Evolutionary conservation across 35 echinoderm and acorn worm species (phyloP).

Genomic region (Apostichopus californicus): DNA sequence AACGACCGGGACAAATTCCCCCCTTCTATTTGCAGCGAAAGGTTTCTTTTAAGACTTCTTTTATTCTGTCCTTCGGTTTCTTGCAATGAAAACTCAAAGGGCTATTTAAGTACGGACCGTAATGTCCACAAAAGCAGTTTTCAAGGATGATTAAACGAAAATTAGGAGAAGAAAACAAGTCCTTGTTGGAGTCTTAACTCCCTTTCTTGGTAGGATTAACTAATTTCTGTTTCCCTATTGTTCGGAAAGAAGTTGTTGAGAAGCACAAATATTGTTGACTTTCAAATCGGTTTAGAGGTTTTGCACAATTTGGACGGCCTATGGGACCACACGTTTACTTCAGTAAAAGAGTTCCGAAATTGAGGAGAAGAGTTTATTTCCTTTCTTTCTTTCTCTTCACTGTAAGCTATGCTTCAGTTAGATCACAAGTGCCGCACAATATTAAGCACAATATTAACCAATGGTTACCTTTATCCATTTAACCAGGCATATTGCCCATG

Average conservation of each 20-base stretch:
- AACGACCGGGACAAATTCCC: background rate
- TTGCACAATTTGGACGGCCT: no score
- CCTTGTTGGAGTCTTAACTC: constrained; percentile 47
- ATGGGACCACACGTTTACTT: no score
- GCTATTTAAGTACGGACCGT: constrained; percentile 22
- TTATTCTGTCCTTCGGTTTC: background rate
- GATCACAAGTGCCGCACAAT: no score
- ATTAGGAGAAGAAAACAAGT: constrained; percentile 50
- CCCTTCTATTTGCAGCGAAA: constrained; percentile 25
- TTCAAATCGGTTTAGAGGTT: constrained; percentile 11
- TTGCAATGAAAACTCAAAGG: constrained; percentile 32
- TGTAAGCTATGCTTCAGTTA: no score
- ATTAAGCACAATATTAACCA: no score
- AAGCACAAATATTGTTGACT: constrained; percentile 46
- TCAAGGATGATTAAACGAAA: constrained; percentile 42
- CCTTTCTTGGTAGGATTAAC: constrained; percentile 42
- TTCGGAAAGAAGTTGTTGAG: constrained; percentile 37
- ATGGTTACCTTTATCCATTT: no score
- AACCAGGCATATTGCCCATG: no score
- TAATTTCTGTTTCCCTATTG: constrained; percentile 35
- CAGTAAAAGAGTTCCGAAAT: no score
- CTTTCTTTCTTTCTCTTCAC: no score
- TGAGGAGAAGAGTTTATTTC: no score
- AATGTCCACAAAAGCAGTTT: constrained; percentile 8
- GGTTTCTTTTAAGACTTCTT: constrained; percentile 28